Percentiles rank a stretch among this genome's conserved stretches.
Evolutionary conservation across 2,797 vertebrate species (phyloP).

Genomic region (Alca torda): DNA sequence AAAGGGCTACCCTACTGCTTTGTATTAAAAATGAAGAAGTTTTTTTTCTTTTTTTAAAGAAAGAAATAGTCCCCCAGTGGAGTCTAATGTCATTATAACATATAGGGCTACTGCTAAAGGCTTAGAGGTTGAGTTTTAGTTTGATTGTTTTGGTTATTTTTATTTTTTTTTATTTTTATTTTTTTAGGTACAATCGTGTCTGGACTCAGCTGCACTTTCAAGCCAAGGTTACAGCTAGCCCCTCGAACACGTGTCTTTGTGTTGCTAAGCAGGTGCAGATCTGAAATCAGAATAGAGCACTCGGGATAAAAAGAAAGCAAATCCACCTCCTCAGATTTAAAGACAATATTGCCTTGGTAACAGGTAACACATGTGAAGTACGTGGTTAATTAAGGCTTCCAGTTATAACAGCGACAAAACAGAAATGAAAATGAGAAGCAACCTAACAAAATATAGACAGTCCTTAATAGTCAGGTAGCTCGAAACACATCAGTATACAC

Average conservation of each 20-base stretch:
- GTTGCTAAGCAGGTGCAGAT: constrained; percentile 70
- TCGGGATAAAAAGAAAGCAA: constrained; percentile 61
- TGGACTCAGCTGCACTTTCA: neutral
- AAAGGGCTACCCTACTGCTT: neutral
- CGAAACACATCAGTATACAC: neutral
- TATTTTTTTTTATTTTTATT: too few species aligned
- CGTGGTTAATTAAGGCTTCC: constrained; percentile 64
- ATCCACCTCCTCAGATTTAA: constrained; percentile 63
- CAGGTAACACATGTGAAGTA: constrained; percentile 62
- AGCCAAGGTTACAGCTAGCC: neutral
- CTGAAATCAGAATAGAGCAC: constrained; percentile 49
- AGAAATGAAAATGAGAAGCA: constrained; percentile 51
- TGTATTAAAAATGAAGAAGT: neutral
- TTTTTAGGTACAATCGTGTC: neutral
- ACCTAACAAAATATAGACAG: constrained; percentile 53
- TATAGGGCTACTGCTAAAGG: neutral
- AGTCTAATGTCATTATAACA: neutral
- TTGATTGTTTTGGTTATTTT: neutral
- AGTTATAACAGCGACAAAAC: constrained; percentile 51
- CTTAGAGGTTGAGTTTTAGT: neutral
- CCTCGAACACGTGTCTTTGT: neutral
- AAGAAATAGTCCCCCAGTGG: neutral
- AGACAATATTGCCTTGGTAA: constrained; percentile 74
- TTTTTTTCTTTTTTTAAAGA: neutral
- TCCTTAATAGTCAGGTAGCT: constrained; percentile 53